Base-by-base conservation (phyloP, 2,888 invertebrate species). In the Allacma fusca region DNA sequence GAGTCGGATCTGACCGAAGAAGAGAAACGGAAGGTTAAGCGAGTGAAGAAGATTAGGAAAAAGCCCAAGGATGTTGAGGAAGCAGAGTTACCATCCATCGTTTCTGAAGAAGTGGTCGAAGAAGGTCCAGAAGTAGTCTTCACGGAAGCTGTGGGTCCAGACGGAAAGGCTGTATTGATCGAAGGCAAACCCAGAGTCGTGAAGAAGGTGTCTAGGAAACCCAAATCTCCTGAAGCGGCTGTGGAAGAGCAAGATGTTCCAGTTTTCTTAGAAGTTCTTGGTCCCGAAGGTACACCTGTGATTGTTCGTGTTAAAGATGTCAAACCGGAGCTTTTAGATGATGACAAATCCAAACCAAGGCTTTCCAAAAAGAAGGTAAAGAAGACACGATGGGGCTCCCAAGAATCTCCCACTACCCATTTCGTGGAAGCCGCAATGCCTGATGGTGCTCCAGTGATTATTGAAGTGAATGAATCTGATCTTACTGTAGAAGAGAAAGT, bases 361-460 rank as follows among this genome's bases (percentile, higher is more conserved):
- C 64, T 65, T 23, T 9, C 76, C 26, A 40, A 57, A 40, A 57
- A n/a, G 40, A 50, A 78, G 50, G 77, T 78, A 64, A 64, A 77
- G 76, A 77, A 81, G 67, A 79, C 79, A 75, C 44, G 78, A 2
- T 80, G 82, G 77, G 72, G 70, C 68, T 29, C 23, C 5, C 7
- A 19, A 59, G 59, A 40, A 40, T 40, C 26, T 62, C 62, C 62
- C n/a, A 62, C 16, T 12, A 21, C 23, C 1, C 26, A 62, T 23
- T 24, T 24, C 4, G 12, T 23, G 13, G 62, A 62, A 23, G 23
- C 21, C 13, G 23, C 23, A 2, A 23, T n/a, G 1, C 62, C 62
- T 62, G 62, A 62, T 23, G 62, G 62, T 4, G 23, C 62, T 62
- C 13, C 62, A 4, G 62, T 62, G 12, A 21, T 12, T 23, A 23